phyloP scores from a whole-genome alignment of 2,113 vertebrate species.

The Callithrix jacchus region DNA sequence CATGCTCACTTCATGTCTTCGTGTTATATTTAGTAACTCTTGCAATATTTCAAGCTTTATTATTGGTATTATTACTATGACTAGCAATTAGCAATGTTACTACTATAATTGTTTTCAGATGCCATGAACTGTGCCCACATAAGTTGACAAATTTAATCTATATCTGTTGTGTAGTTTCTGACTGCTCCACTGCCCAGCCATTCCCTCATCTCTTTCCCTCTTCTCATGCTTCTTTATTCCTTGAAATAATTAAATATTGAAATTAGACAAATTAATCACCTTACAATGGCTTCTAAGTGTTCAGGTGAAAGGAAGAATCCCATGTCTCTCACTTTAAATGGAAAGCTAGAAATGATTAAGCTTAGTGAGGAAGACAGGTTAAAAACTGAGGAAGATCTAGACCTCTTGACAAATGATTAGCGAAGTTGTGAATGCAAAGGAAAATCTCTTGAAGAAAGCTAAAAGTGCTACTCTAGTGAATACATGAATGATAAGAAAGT shows the following conservation, averaged over 20 bases:
- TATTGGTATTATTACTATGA: not conserved
- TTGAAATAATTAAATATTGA: not conserved
- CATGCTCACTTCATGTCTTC: not conserved
- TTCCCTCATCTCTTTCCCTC: not conserved
- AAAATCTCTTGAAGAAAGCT: not conserved
- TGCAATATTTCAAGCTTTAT: not conserved
- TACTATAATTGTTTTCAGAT: not conserved
- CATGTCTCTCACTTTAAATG: too few species aligned
- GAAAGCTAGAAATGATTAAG: too few species aligned
- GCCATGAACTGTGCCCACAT: not conserved
- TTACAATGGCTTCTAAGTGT: not conserved
- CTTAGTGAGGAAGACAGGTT: too few species aligned
- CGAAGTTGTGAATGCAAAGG: not conserved
- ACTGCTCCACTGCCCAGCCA: not conserved
- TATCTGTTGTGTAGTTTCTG: not conserved
- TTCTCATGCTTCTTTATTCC: not conserved
- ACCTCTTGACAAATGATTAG: not conserved
- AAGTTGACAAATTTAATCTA: not conserved
- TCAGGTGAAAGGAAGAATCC: not conserved
- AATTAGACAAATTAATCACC: not conserved
- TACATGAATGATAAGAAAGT: not conserved
- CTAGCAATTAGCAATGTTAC: not conserved
- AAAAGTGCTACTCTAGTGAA: not conserved
- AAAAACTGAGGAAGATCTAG: not conserved
- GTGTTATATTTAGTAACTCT: not conserved